phyloP scores from a whole-genome alignment of 2,888 invertebrate genomes.

The Cantharis rufa region DNA sequence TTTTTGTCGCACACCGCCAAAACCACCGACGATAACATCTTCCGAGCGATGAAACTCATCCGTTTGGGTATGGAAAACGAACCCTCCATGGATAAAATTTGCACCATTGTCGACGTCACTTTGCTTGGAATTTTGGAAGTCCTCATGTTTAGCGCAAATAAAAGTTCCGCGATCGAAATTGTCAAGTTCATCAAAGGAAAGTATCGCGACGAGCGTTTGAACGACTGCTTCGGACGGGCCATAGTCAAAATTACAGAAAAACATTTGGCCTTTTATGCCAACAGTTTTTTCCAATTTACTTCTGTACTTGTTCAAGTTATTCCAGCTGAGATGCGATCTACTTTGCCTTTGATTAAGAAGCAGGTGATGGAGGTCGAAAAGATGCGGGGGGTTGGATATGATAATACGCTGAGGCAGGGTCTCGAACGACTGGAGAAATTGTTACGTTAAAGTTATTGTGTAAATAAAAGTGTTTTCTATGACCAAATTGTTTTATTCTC shows the following conservation, averaged over 20 bases:
- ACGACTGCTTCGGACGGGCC: constrained; percentile 41
- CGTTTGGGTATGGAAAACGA: constrained; percentile 42
- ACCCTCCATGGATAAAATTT: constrained; percentile 26
- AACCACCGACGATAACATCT: constrained; percentile 45
- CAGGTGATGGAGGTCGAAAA: constrained; percentile 54
- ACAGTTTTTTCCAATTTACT: constrained; percentile 52
- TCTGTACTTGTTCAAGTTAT: constrained; percentile 47
- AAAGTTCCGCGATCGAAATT: constrained; percentile 42
- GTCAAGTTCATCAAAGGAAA: constrained; percentile 43
- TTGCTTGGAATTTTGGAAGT: constrained; percentile 47
- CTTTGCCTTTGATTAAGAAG: constrained; percentile 48
- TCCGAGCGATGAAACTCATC: constrained; percentile 47
- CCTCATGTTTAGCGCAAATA: constrained; percentile 48
- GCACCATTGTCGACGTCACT: constrained; percentile 40
- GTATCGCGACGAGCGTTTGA: constrained; percentile 40
- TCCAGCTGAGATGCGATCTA: constrained; percentile 46
- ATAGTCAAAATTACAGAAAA: constrained; percentile 50
- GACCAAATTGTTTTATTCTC: neutral
- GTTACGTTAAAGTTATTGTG: neutral
- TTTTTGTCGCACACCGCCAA: constrained; percentile 47
- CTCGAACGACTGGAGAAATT: constrained; percentile 43
- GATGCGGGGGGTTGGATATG: constrained; percentile 56
- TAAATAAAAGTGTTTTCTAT: neutral
- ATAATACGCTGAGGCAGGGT: constrained; percentile 53
- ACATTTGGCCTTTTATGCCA: constrained; percentile 56